Conservation (phyloP, 2,113 vertebrate species). For the Cavia aperea region DNA sequence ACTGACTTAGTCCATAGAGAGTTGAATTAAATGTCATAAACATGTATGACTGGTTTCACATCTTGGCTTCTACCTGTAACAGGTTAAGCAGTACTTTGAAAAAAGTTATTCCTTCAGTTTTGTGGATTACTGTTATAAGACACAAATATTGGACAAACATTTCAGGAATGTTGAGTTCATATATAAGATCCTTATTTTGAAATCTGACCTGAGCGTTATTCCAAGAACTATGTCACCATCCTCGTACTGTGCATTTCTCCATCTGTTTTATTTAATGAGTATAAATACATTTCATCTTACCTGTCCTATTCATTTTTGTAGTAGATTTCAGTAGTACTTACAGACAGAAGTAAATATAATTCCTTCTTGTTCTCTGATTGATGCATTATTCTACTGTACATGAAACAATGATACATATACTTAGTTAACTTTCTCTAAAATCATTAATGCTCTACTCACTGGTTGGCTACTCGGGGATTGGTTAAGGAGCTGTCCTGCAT, state of each 20-base stretch:
- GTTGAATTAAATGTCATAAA: not conserved
- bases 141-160: not conserved
- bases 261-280: conserved; percentile 64
- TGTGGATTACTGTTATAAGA: not conserved
- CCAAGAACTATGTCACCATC: not conserved
- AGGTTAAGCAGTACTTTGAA: not conserved
- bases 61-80: not conserved
- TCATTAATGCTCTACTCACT: conserved; percentile 73
- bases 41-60: not conserved
- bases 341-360: conserved; percentile 63
- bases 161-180: not conserved
- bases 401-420: conserved; percentile 80
- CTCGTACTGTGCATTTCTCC: conserved; percentile 34
- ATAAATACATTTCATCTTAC: conserved; percentile 46
- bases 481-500: conserved; percentile 69
- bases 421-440: conserved; percentile 79
- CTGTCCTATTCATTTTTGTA: conserved; percentile 71
- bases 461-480: conserved; percentile 69
- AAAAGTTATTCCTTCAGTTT: not conserved
- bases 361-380: conserved; percentile 72
- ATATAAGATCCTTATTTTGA: not conserved
- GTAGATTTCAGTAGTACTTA: conserved; percentile 66
- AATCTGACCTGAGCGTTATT: conserved; percentile 12
- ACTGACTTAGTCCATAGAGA: not conserved
- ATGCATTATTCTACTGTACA: conserved; percentile 73